These are phyloP conservation scores for Tipula confusa DNA, from an alignment of 2,888 invertebrate genomes.

Conservation along the genomic window DNA sequence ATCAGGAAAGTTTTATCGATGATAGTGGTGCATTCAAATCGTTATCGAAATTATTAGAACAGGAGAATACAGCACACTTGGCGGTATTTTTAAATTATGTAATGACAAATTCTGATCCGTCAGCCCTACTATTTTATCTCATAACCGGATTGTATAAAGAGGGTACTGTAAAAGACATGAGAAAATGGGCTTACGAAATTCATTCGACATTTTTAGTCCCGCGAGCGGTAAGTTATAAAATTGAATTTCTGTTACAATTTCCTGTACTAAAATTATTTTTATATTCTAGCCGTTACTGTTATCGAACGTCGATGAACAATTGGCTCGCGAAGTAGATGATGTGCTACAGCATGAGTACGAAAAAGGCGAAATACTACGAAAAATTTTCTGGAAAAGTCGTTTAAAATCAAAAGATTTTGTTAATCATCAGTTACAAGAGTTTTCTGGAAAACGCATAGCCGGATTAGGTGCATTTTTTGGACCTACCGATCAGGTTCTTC, in stretches of 20 bases:
- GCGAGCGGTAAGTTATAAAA: constrained; percentile 55
- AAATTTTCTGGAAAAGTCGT: constrained; percentile 86
- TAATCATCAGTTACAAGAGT: constrained; percentile 49
- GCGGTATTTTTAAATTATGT: constrained; percentile 93
- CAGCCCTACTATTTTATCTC: constrained; percentile 66
- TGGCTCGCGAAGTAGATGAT: constrained; percentile 86
- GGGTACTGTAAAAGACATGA: constrained; percentile 82
- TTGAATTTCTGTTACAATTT: not conserved
- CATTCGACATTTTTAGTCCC: constrained; percentile 94
- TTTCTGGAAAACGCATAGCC: constrained; percentile 80
- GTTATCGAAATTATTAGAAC: constrained; percentile 73
- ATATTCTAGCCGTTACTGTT: constrained; percentile 42
- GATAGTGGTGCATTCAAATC: constrained; percentile 87
- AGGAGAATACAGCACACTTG: constrained; percentile 73
- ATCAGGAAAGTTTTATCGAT: constrained; percentile 73
- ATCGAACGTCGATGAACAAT: constrained; percentile 61
- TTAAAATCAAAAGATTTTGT: constrained; percentile 54
- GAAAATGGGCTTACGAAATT: constrained; percentile 98
- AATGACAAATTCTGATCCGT: constrained; percentile 76
- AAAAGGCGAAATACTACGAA: constrained; percentile 83
- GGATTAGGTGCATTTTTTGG: constrained; percentile 89
- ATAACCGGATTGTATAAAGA: constrained; percentile 87
- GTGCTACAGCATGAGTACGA: constrained; percentile 78
- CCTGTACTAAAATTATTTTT: not conserved
- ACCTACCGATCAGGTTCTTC: constrained; percentile 72